Conservation (phyloP, 2,797 vertebrate species). For the Sebastes oblongus region DNA sequence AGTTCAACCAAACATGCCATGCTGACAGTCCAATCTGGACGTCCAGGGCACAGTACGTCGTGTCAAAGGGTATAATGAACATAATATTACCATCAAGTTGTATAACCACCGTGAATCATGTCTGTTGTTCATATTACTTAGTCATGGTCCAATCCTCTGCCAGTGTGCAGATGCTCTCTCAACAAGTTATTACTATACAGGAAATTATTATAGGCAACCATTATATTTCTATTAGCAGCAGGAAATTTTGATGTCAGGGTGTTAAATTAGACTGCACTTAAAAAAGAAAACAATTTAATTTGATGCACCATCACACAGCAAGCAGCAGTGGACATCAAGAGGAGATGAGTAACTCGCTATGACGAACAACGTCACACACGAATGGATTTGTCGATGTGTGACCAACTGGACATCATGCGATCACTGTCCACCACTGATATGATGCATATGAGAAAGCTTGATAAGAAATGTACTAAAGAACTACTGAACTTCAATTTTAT, state of each 20-base stretch:
- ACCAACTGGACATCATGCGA: not conserved
- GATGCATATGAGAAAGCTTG: not conserved
- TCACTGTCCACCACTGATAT: not conserved
- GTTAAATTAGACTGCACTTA: not conserved
- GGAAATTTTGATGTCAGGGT: slow-evolving; percentile 2
- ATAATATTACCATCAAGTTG: not conserved
- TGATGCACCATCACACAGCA: not conserved
- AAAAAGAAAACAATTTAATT: not conserved
- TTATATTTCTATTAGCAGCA: slow-evolving; percentile 22
- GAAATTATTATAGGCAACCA: not conserved
- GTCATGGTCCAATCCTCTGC: not conserved
- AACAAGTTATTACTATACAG: not conserved
- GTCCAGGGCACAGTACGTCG: not conserved
- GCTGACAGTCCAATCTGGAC: not conserved
- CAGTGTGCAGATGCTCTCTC: not conserved
- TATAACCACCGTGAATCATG: not conserved
- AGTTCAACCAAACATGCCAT: not conserved
- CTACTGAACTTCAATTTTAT: not conserved
- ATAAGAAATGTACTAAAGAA: not conserved
- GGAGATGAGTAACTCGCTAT: not conserved
- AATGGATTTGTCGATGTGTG: not conserved
- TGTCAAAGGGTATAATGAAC: not conserved
- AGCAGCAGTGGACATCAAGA: not conserved
- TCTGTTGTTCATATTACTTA: not conserved
- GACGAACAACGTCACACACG: not conserved